phyloP scores from a whole-genome alignment of 2,888 invertebrate species.

The Sylvicola cinctus region DNA sequence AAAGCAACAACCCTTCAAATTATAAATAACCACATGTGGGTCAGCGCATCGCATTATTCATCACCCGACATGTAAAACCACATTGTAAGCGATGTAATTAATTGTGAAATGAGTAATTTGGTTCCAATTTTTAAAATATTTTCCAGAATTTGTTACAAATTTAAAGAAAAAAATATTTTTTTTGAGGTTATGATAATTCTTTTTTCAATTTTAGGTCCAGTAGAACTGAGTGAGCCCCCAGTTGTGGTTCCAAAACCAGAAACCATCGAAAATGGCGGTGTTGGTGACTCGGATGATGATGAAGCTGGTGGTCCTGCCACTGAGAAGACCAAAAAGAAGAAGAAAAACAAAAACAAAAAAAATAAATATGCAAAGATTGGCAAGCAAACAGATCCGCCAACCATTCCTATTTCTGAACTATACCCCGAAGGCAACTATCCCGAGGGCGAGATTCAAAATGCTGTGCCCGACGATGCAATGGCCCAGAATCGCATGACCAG shows the following conservation, averaged over 20 bases:
- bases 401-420: conserved; percentile 67
- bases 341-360: conserved; percentile 39
- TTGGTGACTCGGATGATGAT: conserved; percentile 15
- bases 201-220: no score
- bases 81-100: no score
- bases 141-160: no score
- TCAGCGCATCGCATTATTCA: no score
- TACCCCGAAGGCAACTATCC: conserved; percentile 74
- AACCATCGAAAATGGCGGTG: conserved; percentile 8
- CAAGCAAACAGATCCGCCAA: conserved; percentile 61
- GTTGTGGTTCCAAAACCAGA: conserved; percentile 22
- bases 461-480: conserved; percentile 55
- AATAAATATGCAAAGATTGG: conserved; percentile 31
- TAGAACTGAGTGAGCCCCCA: no score
- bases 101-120: no score
- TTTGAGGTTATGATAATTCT: no score
- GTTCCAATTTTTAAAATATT: no score
- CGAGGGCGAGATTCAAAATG: conserved; percentile 70
- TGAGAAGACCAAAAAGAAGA: conserved; percentile 18
- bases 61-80: no score
- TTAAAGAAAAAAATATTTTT: no score
- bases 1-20: no score
- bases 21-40: no score
- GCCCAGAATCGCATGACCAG: conserved; percentile 70
- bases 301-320: conserved; percentile 16